Conservation (phyloP, 1,140 invertebrate genomes). For the Halictus rubicundus region DNA sequence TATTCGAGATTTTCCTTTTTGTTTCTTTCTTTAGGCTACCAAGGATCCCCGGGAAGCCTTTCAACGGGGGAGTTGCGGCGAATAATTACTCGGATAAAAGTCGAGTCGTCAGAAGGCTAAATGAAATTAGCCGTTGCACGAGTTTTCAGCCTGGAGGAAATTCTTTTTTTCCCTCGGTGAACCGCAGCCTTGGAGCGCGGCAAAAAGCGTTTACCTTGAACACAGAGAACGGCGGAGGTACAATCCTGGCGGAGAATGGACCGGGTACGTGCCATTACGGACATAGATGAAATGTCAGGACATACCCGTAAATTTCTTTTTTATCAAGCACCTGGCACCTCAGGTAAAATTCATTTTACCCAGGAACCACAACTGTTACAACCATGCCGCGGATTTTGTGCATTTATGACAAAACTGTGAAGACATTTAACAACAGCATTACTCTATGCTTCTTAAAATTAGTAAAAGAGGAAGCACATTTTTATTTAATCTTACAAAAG, state of each 20-base stretch:
- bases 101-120: constrained; percentile 1
- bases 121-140: constrained; percentile 26
- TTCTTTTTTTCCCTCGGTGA: constrained; percentile 13
- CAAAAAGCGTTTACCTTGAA: constrained; percentile 12
- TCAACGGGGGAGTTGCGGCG: background rate
- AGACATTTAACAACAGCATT: no score
- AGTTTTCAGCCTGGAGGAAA: constrained; percentile 13
- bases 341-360: no score
- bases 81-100: constrained; percentile 6
- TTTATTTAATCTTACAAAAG: no score
- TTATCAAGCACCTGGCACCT: no score
- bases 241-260: constrained; percentile 4
- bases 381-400: no score
- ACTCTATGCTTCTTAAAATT: no score
- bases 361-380: no score
- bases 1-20: background rate
- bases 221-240: background rate
- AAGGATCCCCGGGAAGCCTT: background rate
- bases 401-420: no score
- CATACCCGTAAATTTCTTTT: no score
- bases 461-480: no score
- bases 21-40: background rate
- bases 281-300: no score
- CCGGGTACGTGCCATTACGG: background rate
- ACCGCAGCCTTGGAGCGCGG: constrained; percentile 1